A percentile compares a stretch with the other conserved stretches of the same genome.
Conservation (phyloP, 2,888 invertebrate genomes). For the Labia minor region DNA sequence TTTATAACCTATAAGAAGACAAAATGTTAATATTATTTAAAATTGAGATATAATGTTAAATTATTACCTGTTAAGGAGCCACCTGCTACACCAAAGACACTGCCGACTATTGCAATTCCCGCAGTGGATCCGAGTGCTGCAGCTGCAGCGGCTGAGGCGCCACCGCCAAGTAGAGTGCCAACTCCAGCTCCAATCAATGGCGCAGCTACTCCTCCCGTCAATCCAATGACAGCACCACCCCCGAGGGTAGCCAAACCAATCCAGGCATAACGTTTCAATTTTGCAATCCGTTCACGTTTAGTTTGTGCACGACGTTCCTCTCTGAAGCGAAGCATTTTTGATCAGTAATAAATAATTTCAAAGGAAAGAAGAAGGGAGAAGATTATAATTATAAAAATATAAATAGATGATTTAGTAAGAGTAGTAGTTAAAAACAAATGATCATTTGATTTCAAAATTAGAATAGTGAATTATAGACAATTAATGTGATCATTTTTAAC, state of each 20-base stretch:
- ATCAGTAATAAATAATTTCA: constrained; percentile 14
- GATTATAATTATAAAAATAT: too few species aligned
- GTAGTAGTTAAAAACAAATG: too few species aligned
- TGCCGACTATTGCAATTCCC: constrained; percentile 46
- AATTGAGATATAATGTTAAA: too few species aligned
- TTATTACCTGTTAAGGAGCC: constrained; percentile 49
- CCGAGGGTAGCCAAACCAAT: constrained; percentile 53
- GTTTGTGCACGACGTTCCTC: constrained; percentile 41
- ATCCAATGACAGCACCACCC: constrained; percentile 51
- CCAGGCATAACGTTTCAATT: constrained; percentile 48
- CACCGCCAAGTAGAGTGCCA: constrained; percentile 39
- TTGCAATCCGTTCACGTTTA: constrained; percentile 40
- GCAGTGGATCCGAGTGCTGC: constrained; percentile 43
- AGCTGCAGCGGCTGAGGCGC: constrained; percentile 33
- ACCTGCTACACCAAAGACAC: constrained; percentile 55
- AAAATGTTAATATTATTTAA: too few species aligned
- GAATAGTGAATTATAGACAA: too few species aligned
- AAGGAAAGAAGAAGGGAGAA: constrained; percentile 24
- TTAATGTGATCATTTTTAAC: too few species aligned
- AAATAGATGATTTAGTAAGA: too few species aligned
- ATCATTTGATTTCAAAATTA: too few species aligned
- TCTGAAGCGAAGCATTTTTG: constrained; percentile 32
- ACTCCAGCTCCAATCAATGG: constrained; percentile 48
- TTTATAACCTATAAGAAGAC: constrained; percentile 45
- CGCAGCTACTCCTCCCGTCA: constrained; percentile 56